Evolutionary conservation across 2,888 invertebrate genomes (phyloP).

Genomic region (Helleia helle): DNA sequence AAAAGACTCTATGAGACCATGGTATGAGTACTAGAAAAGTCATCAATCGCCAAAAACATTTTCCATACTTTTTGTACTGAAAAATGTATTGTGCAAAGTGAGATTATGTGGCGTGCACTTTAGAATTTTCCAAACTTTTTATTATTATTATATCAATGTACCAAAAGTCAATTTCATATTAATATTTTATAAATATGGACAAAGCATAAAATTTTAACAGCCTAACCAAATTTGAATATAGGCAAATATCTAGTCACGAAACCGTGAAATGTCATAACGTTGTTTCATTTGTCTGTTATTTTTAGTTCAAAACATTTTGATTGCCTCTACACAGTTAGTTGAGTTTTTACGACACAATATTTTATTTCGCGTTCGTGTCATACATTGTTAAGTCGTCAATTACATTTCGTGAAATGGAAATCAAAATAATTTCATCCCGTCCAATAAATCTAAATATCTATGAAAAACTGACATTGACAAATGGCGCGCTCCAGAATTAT

Average conservation of each 20-base stretch:
- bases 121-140: too few species aligned
- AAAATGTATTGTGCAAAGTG: too few species aligned
- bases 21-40: too few species aligned
- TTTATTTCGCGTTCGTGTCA: background rate
- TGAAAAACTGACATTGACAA: conserved; percentile 1
- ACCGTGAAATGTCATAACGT: conserved; percentile 3
- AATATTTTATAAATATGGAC: too few species aligned
- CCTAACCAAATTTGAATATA: background rate
- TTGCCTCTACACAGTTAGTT: conserved; percentile 4
- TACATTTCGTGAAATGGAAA: conserved; percentile 5
- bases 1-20: too few species aligned
- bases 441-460: conserved; percentile 3
- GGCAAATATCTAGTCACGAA: background rate
- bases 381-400: conserved; percentile 2
- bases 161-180: too few species aligned
- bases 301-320: conserved; percentile 6
- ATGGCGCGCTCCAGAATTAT: background rate
- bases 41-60: too few species aligned
- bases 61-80: too few species aligned
- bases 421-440: conserved; percentile 6
- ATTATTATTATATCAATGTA: too few species aligned
- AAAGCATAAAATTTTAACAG: background rate
- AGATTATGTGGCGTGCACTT: too few species aligned
- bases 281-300: conserved; percentile 1
- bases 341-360: conserved; percentile 2